Base-by-base conservation (phyloP, 2,888 invertebrate genomes). In the Cheilosia vernalis region DNA sequence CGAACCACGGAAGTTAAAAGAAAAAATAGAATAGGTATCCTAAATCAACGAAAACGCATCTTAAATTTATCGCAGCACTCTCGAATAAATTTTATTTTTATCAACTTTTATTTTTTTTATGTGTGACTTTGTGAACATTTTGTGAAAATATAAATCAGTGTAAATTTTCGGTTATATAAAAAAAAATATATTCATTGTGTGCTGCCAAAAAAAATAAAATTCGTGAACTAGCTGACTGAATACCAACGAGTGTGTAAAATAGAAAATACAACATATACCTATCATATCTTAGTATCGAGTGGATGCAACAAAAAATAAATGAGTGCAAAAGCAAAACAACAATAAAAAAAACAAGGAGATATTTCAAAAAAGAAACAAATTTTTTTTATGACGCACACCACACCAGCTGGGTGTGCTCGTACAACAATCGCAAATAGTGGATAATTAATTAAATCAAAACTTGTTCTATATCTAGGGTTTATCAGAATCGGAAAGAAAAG, bases 131-230 rank as follows among this genome's bases (percentile, higher is more conserved):
- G 70, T 44, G 56, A 77, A 76, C 21, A 51, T 42, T 49, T 51
- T 74, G 17, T 66, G 10, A 64, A 58, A 58, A 74, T 30, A 53
- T 66, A 76, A 82, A 56, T 82, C 56, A 64, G 66, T 66, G 64
- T 84, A 74, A 77, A 81, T 85, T 72, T 85, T 81, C 61, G 81
- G 72, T 85, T 85, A 85, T 70, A 81, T 81, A 47, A 79, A 78
- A 78, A 44, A 49, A 58, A 51, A 49, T 19, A 49, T 19, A 56
- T n/a, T 55, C 64, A 70, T 42, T 61, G 80, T 80, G 84, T 76
- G 85, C 69, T 80, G 74, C 81, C 80, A 80, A 85, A 67, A 33
- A 79, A 74, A 44, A 24, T 69, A 76, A 82, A 53, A 6, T 51
- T 73, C 33, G 64, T 80, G 80, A 80, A 70, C 60, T 60, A 49